Base-by-base conservation (phyloP, 2,888 invertebrate genomes). In the Ligdia adustata region DNA sequence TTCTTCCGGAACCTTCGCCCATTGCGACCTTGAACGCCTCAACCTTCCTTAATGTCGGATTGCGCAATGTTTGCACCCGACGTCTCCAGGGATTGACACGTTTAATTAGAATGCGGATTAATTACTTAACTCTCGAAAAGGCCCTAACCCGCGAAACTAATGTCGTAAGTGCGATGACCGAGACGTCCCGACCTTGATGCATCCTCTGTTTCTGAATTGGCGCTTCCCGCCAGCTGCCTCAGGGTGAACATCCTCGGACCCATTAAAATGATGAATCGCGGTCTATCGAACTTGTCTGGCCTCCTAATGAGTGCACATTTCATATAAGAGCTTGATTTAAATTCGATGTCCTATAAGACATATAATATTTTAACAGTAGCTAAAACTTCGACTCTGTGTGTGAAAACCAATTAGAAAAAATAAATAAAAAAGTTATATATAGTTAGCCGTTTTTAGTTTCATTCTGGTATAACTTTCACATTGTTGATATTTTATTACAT, bases 1-100 rank as follows among this genome's bases (percentile, higher is more conserved):
- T 72, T 83, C 81, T 89, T 88, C 88, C 89, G 89, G 88, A 86
- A 87, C 89, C 88, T 84, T 84, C 78, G 82, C 74, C 77, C 76
- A 77, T 68, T 60, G 75, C 83, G 89, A 90, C 89, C 89, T 90
- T 90, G 89, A 90, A 89, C 85, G 82, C 75, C 74, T 75, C 84
- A 86, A 88, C 89, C 88, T 87, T 85, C 80, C 82, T 76, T 88
- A 88, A 88, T 81, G 81, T 81, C 78, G 73, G 72, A 79, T 80
- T 79, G 75, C 80, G 79, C 75, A 81, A 83, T 73, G 66, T 69
- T 68, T 65, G 58, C 62, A 66, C 57, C 61, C 69, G 64, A 45
- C 58, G 55, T 59, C 71, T 67, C 66, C 39, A 56, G 64, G 71
- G 70, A 82, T 71, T 70, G 75, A 71, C 69, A 70, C 51, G 57